Evolutionary conservation across 2,797 vertebrate species (phyloP).

Genomic region (Otus scops): DNA sequence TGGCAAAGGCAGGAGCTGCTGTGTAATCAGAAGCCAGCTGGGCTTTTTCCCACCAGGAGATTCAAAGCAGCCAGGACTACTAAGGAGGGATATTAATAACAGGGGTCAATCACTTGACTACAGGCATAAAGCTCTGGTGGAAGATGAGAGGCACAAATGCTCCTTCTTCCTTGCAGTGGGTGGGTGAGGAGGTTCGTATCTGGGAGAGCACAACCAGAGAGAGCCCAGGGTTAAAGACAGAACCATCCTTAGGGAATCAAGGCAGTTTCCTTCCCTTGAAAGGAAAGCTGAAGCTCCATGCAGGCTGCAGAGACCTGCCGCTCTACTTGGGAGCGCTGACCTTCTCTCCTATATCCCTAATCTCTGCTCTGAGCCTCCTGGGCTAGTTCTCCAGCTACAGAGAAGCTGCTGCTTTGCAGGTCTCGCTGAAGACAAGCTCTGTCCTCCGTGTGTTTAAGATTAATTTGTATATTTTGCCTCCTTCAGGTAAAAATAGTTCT

Average conservation of each 20-base stretch:
- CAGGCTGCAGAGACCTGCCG: background rate
- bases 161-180: background rate
- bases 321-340: background rate
- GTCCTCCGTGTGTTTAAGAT: background rate
- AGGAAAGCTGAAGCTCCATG: background rate
- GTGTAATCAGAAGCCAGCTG: background rate
- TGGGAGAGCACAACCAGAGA: background rate
- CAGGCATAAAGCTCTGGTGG: background rate
- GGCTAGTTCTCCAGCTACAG: background rate
- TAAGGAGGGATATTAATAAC: background rate
- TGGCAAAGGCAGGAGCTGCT: background rate
- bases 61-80: background rate
- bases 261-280: background rate
- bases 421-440: background rate
- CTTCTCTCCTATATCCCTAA: background rate
- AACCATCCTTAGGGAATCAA: background rate
- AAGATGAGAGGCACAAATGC: background rate
- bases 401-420: background rate
- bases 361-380: background rate
- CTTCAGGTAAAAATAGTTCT: background rate
- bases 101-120: background rate
- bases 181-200: background rate
- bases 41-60: background rate
- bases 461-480: background rate
- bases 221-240: background rate